Conservation (phyloP, 2,113 vertebrate genomes). For the Dipodomys merriami region DNA sequence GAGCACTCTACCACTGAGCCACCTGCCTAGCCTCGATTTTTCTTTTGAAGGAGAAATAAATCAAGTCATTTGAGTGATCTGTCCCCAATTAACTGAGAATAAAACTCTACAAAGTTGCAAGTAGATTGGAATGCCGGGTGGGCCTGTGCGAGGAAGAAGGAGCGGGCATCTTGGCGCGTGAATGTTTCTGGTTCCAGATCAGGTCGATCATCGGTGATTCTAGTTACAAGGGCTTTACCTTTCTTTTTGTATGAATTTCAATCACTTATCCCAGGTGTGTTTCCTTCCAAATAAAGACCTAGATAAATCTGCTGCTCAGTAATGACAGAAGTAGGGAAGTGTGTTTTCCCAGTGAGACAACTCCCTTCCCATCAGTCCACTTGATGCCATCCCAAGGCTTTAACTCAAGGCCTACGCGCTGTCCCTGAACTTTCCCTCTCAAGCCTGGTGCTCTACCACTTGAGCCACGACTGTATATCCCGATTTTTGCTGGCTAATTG, state of each 20-base stretch:
- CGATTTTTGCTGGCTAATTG: no score
- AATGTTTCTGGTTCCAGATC: constrained; percentile 51
- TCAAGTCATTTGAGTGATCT: not conserved
- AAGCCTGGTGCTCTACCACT: no score
- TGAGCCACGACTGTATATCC: no score
- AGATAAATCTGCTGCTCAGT: constrained; percentile 69
- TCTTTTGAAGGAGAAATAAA: not conserved
- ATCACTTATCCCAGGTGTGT: constrained; percentile 73
- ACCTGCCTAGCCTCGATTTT: not conserved
- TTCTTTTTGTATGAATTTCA: constrained; percentile 68
- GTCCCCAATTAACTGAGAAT: constrained; percentile 31
- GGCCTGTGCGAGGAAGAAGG: no score
- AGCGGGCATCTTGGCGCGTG: no score
- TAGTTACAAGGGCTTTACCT: constrained; percentile 62
- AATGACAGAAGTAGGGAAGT: constrained; percentile 62
- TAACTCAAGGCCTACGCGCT: not conserved
- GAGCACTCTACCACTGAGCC: not conserved
- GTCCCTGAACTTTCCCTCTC: no score
- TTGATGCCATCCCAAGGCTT: not conserved
- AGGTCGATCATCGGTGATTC: constrained; percentile 56
- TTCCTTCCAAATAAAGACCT: constrained; percentile 71
- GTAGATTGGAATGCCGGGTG: no score
- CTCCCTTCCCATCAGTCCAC: constrained; percentile 12
- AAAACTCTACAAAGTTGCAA: not conserved
- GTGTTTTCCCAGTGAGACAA: constrained; percentile 47